Evolutionary conservation across 2,888 invertebrate genomes (phyloP).

Genomic region (Eristalis pertinax): DNA sequence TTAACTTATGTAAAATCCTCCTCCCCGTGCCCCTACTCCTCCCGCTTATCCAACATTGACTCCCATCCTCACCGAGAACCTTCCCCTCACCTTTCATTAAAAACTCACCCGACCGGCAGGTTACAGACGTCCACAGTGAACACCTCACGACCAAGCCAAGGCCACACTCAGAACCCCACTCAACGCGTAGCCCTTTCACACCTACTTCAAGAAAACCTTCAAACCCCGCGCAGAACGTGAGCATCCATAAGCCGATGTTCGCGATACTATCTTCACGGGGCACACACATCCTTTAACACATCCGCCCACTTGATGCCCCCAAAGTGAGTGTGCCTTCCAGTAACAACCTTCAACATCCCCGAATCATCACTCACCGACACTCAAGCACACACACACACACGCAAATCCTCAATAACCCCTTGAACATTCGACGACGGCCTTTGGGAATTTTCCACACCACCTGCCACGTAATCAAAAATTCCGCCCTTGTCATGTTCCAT

Average conservation of each 20-base stretch:
- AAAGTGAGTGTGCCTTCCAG: conserved; percentile 3
- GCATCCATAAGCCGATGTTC: background rate
- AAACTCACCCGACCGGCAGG: background rate
- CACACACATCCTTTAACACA: conserved; percentile 3
- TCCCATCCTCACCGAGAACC: no score
- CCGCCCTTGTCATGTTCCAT: conserved; percentile 47
- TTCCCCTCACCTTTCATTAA: no score
- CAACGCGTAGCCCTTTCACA: background rate
- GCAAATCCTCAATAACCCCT: conserved; percentile 9
- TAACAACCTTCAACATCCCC: background rate
- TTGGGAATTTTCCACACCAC: conserved; percentile 6
- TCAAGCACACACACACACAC: background rate
- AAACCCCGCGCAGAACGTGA: background rate
- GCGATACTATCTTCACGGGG: background rate
- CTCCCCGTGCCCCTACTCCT: no score
- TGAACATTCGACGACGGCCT: background rate
- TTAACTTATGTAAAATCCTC: no score
- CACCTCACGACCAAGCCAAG: background rate
- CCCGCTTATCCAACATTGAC: no score
- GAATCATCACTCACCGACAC: background rate
- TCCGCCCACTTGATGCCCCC: conserved; percentile 11
- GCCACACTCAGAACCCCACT: background rate
- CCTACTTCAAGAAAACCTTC: background rate
- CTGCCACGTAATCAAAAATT: conserved; percentile 16
- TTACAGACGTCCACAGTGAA: background rate